Percentiles rank a stretch among this genome's conserved stretches.
Evolutionary conservation across 2,888 invertebrate species (phyloP).

Genomic region (Chalcosyrphus nemorum): DNA sequence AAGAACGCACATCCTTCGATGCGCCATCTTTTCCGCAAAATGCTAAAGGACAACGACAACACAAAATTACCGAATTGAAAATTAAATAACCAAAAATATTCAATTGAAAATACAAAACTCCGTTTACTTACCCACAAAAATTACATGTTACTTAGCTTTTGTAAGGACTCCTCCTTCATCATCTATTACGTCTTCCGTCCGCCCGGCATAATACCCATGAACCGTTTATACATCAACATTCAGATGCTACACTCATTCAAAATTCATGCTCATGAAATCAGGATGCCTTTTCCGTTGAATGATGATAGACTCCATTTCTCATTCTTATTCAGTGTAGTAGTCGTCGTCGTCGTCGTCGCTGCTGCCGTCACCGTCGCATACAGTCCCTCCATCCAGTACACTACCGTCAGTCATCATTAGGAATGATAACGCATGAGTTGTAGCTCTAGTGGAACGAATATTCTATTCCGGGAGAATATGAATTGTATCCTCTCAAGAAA

Average conservation of each 20-base stretch:
- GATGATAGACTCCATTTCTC: conserved; percentile 49
- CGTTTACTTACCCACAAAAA: conserved; percentile 47
- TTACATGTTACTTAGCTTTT: conserved; percentile 54
- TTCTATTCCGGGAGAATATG: conserved; percentile 15
- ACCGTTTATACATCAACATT: conserved; percentile 42
- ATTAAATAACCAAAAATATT: conserved; percentile 30
- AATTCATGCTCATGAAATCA: conserved; percentile 50
- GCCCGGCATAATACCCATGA: background rate
- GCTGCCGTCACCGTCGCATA: too few species aligned
- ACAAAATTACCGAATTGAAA: conserved; percentile 8
- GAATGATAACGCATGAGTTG: conserved; percentile 64
- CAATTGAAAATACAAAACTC: conserved; percentile 13
- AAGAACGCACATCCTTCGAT: background rate
- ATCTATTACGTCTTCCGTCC: conserved; percentile 23
- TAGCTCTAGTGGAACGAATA: conserved; percentile 41
- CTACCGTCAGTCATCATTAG: conserved; percentile 59
- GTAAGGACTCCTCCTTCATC: background rate
- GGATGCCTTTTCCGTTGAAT: conserved; percentile 35
- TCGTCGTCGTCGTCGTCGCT: too few species aligned
- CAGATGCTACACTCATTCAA: conserved; percentile 53
- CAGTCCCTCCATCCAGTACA: background rate
- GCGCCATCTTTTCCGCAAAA: background rate
- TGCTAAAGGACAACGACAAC: conserved; percentile 3
- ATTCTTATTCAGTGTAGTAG: too few species aligned
- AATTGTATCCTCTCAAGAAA: conserved; percentile 38